A percentile compares a stretch with the other conserved stretches of the same genome.
Evolutionary conservation across 2,888 invertebrate genomes (phyloP).

Genomic region (Tribolium freemani): DNA sequence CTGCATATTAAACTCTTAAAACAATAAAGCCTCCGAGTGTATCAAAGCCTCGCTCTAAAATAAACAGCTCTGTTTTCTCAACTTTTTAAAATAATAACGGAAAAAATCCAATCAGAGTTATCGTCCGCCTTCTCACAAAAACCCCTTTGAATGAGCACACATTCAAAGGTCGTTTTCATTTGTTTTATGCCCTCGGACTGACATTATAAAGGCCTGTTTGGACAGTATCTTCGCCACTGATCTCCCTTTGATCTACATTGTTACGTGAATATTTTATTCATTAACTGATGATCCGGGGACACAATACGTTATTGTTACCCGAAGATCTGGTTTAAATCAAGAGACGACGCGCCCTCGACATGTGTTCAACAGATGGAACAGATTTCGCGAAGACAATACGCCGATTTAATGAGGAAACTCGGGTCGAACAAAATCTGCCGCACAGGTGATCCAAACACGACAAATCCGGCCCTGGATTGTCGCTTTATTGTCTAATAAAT

Average conservation of each 20-base stretch:
- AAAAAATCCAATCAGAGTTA: constrained; percentile 29
- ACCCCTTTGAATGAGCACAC: constrained; percentile 36
- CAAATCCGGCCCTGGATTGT: constrained; percentile 45
- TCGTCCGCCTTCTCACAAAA: constrained; percentile 34
- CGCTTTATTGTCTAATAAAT: constrained; percentile 58
- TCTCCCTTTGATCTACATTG: constrained; percentile 47
- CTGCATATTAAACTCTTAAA: constrained; percentile 48
- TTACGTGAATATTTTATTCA: constrained; percentile 45
- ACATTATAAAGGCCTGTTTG: constrained; percentile 44
- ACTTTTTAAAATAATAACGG: constrained; percentile 38
- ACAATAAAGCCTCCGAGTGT: constrained; percentile 47
- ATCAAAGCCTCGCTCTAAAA: constrained; percentile 36
- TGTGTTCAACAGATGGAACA: constrained; percentile 44
- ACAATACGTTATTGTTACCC: constrained; percentile 44
- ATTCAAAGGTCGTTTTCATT: constrained; percentile 46
- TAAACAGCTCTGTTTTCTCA: constrained; percentile 38
- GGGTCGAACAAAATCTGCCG: constrained; percentile 54
- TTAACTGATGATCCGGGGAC: constrained; percentile 29
- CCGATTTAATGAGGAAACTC: constrained; percentile 31
- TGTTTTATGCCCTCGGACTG: constrained; percentile 43
- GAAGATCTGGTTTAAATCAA: constrained; percentile 45
- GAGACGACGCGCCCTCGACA: constrained; percentile 44
- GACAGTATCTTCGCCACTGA: constrained; percentile 44
- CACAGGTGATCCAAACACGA: constrained; percentile 47
- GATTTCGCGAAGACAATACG: constrained; percentile 40